Evolutionary conservation across 53 echinoderm and acorn worm genomes (phyloP), one percentile per base, ranked within the genome.

Genomic region (Actinopyga echinites): DNA sequence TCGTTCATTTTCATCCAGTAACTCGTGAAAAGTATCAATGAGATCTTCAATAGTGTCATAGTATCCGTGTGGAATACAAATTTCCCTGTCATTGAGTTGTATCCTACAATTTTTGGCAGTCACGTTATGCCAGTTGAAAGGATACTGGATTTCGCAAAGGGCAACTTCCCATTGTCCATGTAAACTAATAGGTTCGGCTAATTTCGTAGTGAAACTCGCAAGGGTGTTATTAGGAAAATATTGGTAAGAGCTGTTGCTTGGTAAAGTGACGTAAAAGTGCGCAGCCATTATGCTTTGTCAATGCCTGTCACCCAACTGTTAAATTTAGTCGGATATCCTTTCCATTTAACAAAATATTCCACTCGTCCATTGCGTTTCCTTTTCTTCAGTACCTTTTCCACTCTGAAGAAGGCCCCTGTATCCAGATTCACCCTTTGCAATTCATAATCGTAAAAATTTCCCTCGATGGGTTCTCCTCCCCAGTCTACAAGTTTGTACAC

Each of bases 211-310:
- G 23, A 82, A 91, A 57, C 69, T 84, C 17, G 67, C 64, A 32
- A 91, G 49, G 8, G 84, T 91, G 29, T 84, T 91, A 74, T 85
- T 60, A 22, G 90, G 90, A 65, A 84, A 75, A 30, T 29, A 80
- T 8, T 56, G 30, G 45, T 89, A 65, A 0, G 93, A 93, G 30
- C 90, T 93, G 35, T 93, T 93, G 68, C 87, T 90, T 0, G 90
- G 90, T 38, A 90, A 68, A 6, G 93, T 93, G 49, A 93, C 85
- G 79, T 90, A 93, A 55, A 93, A 93, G 21, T 86, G 86, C 19
- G 79, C 65, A 24, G 79, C 69, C 86, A 86, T 86, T 13, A 22
- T 86, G 66, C 9, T 21, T 22, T 33, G 45, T 5, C 35, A 12
- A 32, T 5, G 40, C 65, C 25, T 12, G 42, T 61, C 0, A 64